Evolutionary conservation across 2,113 vertebrate species (phyloP).

Genomic region (Semicossyphus pulcher): DNA sequence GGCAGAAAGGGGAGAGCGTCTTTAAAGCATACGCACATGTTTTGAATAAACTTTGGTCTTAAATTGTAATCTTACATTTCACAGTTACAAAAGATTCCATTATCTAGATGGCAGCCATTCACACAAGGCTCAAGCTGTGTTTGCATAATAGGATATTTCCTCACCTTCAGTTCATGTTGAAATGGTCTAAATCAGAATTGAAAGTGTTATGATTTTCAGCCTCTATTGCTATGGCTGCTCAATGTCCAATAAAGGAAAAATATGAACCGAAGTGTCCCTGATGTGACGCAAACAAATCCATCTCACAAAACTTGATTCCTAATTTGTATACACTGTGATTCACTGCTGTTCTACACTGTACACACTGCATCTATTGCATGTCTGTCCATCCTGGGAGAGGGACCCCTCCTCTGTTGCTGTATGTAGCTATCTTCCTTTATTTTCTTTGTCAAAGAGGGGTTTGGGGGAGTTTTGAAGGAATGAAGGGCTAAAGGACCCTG

Average conservation of each 20-base stretch:
- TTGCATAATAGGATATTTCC: background rate
- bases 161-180: background rate
- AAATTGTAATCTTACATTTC: slow-evolving; percentile 16
- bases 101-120: background rate
- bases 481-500: too few species aligned
- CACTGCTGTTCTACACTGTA: too few species aligned
- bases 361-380: background rate
- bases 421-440: too few species aligned
- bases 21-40: background rate
- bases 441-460: too few species aligned
- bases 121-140: background rate
- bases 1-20: background rate
- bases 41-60: slow-evolving; percentile 4
- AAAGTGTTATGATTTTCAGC: background rate
- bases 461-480: too few species aligned
- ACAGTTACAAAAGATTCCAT: slow-evolving; percentile 14
- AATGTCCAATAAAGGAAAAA: slow-evolving; percentile 1
- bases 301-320: background rate
- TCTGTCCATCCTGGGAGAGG: background rate
- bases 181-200: slow-evolving; percentile 3
- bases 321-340: too few species aligned
- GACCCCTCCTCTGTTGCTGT: background rate
- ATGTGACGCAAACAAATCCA: background rate
- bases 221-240: background rate
- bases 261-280: background rate